Percentiles rank a stretch among this genome's conserved stretches.
These are phyloP conservation scores for Mya arenaria DNA, from an alignment of 1,140 invertebrate genomes.

Conservation along the genomic window DNA sequence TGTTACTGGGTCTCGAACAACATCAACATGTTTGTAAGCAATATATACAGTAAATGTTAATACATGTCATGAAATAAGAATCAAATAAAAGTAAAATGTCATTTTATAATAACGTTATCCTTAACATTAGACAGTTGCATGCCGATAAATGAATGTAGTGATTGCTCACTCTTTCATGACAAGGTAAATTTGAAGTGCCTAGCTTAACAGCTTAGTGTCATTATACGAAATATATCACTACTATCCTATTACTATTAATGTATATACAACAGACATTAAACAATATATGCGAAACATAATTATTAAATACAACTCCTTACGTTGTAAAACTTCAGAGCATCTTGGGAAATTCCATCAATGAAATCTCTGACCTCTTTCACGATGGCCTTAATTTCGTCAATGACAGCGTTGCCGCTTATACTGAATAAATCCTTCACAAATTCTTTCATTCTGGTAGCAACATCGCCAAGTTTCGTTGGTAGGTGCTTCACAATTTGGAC, in stretches of 20 bases:
- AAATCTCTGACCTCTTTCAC: constrained; percentile 2
- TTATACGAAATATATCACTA: background rate
- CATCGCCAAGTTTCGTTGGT: constrained; percentile 8
- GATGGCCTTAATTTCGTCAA: constrained; percentile 30
- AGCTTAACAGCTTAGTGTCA: background rate
- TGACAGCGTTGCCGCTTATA: background rate
- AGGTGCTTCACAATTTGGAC: constrained; percentile 12
- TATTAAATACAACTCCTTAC: background rate
- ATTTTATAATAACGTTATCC: too few species aligned
- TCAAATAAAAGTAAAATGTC: too few species aligned
- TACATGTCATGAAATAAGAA: too few species aligned
- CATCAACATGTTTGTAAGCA: too few species aligned
- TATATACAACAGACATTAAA: background rate
- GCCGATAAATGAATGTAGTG: too few species aligned
- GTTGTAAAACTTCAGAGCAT: constrained; percentile 32
- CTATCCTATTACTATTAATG: background rate
- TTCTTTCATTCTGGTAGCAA: background rate
- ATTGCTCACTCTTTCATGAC: too few species aligned
- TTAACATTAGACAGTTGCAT: background rate
- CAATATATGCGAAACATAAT: background rate
- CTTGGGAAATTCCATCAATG: constrained; percentile 13
- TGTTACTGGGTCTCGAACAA: too few species aligned
- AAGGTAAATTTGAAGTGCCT: too few species aligned
- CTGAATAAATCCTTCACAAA: constrained; percentile 21
- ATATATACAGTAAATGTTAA: too few species aligned